Evolutionary conservation across 2,888 invertebrate genomes (phyloP).

Genomic region (Emmelina monodactyla): DNA sequence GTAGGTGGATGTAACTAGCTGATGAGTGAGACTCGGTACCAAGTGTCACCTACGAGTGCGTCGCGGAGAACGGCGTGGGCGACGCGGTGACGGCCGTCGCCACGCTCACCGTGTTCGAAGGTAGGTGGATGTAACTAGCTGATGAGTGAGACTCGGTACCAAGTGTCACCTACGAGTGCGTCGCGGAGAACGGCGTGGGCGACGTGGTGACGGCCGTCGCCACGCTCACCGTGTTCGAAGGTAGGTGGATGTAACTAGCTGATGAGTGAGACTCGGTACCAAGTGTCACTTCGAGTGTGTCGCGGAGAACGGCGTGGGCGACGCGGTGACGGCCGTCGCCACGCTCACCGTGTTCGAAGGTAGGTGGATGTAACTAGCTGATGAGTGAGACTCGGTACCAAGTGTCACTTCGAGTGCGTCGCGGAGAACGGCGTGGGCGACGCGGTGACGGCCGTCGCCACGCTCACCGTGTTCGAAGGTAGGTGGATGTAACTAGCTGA

Average conservation of each 20-base stretch:
- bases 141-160: no score
- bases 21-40: no score
- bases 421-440: slow-evolving; percentile 98
- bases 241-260: no score
- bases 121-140: no score
- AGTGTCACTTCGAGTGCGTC: slow-evolving; percentile 90
- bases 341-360: slow-evolving; percentile 89
- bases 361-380: no score
- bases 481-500: no score
- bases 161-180: slow-evolving; percentile 92
- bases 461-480: slow-evolving; percentile 90
- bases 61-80: slow-evolving; percentile 96
- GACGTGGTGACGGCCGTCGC: slow-evolving; percentile 93
- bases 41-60: slow-evolving; percentile 92
- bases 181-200: slow-evolving; percentile 96
- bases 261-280: slow-evolving; percentile 85
- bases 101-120: slow-evolving; percentile 87
- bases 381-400: slow-evolving; percentile 86
- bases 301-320: slow-evolving; percentile 96
- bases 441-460: slow-evolving; percentile 90
- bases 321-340: slow-evolving; percentile 91
- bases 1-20: no score
- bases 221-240: slow-evolving; percentile 87
- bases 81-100: slow-evolving; percentile 93
- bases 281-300: slow-evolving; percentile 91